Percentiles rank a stretch among this genome's conserved stretches.
Conservation (phyloP, 2,888 invertebrate species). For the Drepana falcataria region DNA sequence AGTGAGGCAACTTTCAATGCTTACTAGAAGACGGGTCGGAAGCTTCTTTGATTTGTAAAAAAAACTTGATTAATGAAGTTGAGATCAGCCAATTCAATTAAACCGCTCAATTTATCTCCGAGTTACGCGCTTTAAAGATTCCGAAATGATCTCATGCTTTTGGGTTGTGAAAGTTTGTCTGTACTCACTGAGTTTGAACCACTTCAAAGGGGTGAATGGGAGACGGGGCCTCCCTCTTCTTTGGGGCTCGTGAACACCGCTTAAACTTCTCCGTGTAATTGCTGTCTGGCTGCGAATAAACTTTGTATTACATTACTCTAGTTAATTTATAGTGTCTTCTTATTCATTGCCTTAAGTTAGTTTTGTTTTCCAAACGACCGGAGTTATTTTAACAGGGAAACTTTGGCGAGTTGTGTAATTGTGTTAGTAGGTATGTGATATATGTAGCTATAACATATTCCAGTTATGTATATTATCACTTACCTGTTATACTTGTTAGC, state of each 20-base stretch:
- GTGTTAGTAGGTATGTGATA: slow-evolving; percentile 14
- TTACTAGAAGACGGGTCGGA: too few species aligned
- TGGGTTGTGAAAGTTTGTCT: slow-evolving; percentile 58
- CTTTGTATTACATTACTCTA: slow-evolving; percentile 74
- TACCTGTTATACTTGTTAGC: too few species aligned
- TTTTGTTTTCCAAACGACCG: slow-evolving; percentile 54
- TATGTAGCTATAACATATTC: background rate
- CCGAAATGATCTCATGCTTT: slow-evolving; percentile 55
- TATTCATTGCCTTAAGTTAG: slow-evolving; percentile 63
- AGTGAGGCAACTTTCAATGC: too few species aligned
- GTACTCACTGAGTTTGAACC: slow-evolving; percentile 55
- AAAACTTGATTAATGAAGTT: too few species aligned
- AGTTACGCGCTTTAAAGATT: slow-evolving; percentile 52
- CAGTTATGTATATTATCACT: too few species aligned
- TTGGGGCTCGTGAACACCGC: slow-evolving; percentile 71
- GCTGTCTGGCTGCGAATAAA: slow-evolving; percentile 74
- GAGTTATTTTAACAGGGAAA: slow-evolving; percentile 42
- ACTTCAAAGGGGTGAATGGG: slow-evolving; percentile 52
- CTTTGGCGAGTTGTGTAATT: slow-evolving; percentile 23
- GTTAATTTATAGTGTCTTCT: slow-evolving; percentile 73
- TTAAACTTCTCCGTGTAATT: slow-evolving; percentile 72
- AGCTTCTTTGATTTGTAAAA: too few species aligned
- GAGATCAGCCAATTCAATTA: too few species aligned
- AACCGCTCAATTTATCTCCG: slow-evolving; percentile 22
- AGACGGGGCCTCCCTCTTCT: slow-evolving; percentile 38